Conservation (phyloP, 2,888 invertebrate species). For the Hirudinaria manillensis region DNA sequence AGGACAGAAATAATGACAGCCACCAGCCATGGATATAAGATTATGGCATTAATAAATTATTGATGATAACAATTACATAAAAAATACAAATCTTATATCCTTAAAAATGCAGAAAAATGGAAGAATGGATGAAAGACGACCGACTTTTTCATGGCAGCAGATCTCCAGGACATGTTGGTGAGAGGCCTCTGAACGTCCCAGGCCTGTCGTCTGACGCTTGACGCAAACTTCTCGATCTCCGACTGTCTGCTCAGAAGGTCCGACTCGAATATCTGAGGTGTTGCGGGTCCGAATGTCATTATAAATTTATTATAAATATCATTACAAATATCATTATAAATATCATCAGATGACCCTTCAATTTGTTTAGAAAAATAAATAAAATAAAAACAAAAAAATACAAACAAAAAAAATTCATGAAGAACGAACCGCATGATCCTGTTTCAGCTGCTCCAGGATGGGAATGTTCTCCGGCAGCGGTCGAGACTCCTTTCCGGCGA, state of each 20-base stretch:
- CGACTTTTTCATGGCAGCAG: constrained; percentile 4
- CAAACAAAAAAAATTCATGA: not conserved
- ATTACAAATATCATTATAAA: not conserved
- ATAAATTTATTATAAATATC: not conserved
- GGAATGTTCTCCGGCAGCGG: constrained; percentile 83
- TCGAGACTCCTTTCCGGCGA: constrained; percentile 75
- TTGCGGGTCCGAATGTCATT: not conserved
- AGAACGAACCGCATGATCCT: constrained; percentile 48
- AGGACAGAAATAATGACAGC: no score
- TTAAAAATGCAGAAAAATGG: no score
- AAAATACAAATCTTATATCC: no score
- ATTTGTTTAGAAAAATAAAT: not conserved
- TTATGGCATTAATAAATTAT: no score
- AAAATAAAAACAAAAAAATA: constrained; percentile 7
- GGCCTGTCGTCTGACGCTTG: constrained; percentile 54
- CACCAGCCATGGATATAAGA: no score
- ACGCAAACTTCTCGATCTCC: constrained; percentile 91
- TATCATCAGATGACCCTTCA: no score
- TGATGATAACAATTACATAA: no score
- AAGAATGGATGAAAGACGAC: no score
- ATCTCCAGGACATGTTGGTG: not conserved
- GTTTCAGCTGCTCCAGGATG: constrained; percentile 64
- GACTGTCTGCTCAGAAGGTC: constrained; percentile 84
- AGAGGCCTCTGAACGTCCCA: constrained; percentile 4
- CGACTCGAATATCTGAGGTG: constrained; percentile 77